phyloP scores from a whole-genome alignment of 2,797 vertebrate species.

The Mus minutoides region DNA sequence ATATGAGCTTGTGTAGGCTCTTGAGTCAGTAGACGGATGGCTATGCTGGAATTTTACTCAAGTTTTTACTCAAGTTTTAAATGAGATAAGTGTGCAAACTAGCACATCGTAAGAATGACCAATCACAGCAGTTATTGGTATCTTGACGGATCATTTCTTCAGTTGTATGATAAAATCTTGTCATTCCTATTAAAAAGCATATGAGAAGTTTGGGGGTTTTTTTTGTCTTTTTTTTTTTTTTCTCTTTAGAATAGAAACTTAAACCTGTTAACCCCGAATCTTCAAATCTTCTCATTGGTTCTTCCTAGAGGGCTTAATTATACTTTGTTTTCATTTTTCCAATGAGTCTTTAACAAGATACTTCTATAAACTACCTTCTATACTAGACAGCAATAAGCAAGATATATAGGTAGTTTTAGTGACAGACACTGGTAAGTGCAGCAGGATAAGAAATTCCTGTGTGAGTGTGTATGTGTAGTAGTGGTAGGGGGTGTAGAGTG shows the following conservation, averaged over 20 bases:
- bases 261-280: neutral
- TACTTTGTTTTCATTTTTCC: neutral
- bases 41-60: neutral
- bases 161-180: neutral
- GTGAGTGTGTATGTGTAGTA: neutral
- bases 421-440: neutral
- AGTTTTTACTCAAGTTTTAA: neutral
- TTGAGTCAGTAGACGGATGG: neutral
- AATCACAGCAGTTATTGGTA: neutral
- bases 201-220: neutral
- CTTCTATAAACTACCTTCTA: too few species aligned
- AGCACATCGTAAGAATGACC: neutral
- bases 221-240: neutral
- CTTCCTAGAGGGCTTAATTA: neutral
- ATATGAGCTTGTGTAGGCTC: neutral
- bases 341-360: neutral
- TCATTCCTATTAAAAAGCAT: neutral
- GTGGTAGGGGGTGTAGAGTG: rapidly evolving
- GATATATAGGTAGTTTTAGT: neutral
- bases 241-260: neutral
- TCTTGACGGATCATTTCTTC: neutral
- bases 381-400: neutral
- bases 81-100: neutral
- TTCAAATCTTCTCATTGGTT: neutral
- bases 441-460: neutral